phyloP scores from a whole-genome alignment of 2,888 invertebrate genomes.

The Epinotia brunnichana region DNA sequence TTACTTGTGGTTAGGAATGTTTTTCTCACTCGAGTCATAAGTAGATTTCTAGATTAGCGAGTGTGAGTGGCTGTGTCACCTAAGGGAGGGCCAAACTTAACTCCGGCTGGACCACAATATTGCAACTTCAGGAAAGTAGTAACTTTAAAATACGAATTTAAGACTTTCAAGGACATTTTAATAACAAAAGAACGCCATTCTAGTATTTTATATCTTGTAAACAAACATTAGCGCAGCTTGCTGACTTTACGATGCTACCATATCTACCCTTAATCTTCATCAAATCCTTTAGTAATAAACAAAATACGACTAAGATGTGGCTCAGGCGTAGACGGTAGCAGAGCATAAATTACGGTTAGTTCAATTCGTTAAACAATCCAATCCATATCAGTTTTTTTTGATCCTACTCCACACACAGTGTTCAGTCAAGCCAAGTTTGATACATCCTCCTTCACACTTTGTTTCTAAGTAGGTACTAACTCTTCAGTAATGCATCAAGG shows the following conservation, averaged over 20 bases:
- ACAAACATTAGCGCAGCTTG: constrained; percentile 16
- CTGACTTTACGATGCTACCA: constrained; percentile 19
- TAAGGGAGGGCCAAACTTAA: too few species aligned
- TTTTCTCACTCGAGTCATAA: too few species aligned
- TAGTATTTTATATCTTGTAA: constrained; percentile 23
- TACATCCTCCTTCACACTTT: neutral
- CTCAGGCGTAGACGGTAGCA: neutral
- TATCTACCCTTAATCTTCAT: constrained; percentile 36
- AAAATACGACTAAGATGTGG: constrained; percentile 36
- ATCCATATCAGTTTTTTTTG: neutral
- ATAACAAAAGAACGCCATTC: too few species aligned
- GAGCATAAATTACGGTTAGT: constrained; percentile 6
- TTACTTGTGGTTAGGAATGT: too few species aligned
- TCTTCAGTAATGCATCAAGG: neutral
- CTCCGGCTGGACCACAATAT: too few species aligned
- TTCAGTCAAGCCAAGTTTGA: neutral
- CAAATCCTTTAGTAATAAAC: constrained; percentile 41
- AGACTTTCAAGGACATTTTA: too few species aligned
- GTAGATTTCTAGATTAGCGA: too few species aligned
- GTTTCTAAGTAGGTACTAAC: neutral
- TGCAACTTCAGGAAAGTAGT: too few species aligned
- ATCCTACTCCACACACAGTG: neutral
- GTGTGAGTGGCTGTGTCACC: too few species aligned
- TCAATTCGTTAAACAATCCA: neutral
- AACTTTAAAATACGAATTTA: too few species aligned